Percentiles rank a stretch among this genome's conserved stretches.
phyloP scores from a whole-genome alignment of 2,113 vertebrate species.

The Thermophis baileyi region DNA sequence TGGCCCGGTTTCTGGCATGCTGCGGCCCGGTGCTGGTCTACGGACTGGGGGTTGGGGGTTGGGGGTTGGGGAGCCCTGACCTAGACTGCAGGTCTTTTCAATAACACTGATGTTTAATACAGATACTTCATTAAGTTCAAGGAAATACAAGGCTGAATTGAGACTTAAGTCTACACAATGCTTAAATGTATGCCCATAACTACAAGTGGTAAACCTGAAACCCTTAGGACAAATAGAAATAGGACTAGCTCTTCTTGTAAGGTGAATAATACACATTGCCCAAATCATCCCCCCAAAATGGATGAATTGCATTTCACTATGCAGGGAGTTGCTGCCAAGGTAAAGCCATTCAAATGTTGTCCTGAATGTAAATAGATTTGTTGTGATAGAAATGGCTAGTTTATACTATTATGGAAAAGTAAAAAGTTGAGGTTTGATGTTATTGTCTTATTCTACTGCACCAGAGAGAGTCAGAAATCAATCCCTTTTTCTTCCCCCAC shows the following conservation, averaged over 20 bases:
- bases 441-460: no score
- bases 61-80: background rate
- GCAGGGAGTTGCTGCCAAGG: background rate
- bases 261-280: background rate
- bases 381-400: no score
- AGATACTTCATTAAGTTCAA: background rate
- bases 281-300: background rate
- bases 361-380: no score
- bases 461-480: no score
- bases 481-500: no score
- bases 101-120: background rate
- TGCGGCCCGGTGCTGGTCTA: accelerated
- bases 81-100: background rate
- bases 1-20: background rate
- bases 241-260: background rate
- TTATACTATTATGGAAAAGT: no score
- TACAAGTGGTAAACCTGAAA: background rate
- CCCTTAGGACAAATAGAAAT: background rate
- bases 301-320: background rate
- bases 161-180: background rate
- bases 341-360: background rate
- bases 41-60: background rate
- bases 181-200: background rate
- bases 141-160: background rate
- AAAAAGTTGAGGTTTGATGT: no score